Evolutionary conservation across 2,888 invertebrate genomes (phyloP), one percentile per base, ranked within the genome.

Genomic region (Scrobipalpa costella): DNA sequence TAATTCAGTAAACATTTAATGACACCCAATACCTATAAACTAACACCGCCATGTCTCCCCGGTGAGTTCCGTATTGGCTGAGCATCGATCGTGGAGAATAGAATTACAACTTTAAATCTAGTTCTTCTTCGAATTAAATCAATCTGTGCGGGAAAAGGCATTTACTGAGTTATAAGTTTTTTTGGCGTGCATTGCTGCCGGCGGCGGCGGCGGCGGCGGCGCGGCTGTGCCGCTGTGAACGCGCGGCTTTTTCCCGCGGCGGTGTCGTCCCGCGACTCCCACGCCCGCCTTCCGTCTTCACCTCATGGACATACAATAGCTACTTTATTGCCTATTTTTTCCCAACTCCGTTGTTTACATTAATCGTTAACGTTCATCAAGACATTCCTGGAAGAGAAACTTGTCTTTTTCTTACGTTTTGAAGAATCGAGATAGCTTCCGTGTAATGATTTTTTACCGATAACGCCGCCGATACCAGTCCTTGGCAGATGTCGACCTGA

Each of bases 371-470:
- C 76, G 80, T 78, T 78, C 79, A 77, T 74, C 79, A 76, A 79
- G 74, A 66, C 75, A 79, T 89, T 87, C 88, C 85, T 86, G 82
- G 88, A 86, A 90, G 80, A 76, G 80, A 85, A 84, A 85, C 84
- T 78, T 78, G 71, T 75, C 75, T 86, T 84, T 85, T 84, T 86
- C 77, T 83, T 72, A 71, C 72, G 75, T 77, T 79, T 80, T 84
- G 72, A 79, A 79, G 82, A 83, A 81, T 71, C 79, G 69, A 78
- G 77, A 80, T 79, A 69, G 80, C 82, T 90, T 88, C 88, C 88
- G 87, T 71, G 82, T 85, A 83, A 73, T 64, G 68, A 71, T 74
- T 83, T 84, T 83, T 84, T 86, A 72, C 73, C 67, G 67, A 75
- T 71, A 73, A 68, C 67, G 64, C 64, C 71, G 70, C 71, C 5